Conservation (phyloP, 1,140 invertebrate genomes). For the Formica exsecta region DNA sequence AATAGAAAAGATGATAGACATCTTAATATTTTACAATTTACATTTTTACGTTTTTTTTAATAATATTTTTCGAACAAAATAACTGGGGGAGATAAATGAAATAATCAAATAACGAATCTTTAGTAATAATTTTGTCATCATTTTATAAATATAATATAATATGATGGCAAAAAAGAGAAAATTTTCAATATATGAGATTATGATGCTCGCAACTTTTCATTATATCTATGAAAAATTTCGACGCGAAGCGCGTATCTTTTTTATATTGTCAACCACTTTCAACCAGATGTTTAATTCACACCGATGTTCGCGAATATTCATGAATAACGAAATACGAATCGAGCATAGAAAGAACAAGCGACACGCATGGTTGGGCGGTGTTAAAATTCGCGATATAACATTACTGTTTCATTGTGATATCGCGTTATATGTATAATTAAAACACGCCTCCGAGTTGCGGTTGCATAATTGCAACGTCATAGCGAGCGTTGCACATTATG, state of each 20-base stretch:
- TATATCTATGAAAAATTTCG: not conserved
- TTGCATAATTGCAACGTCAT: slow-evolving; percentile 53
- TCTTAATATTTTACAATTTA: too few species aligned
- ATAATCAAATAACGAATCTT: not conserved
- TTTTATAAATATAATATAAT: not conserved
- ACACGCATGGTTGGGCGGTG: slow-evolving; percentile 5
- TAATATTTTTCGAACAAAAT: too few species aligned
- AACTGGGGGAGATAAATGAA: too few species aligned
- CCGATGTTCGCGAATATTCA: slow-evolving; percentile 9
- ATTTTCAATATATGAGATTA: not conserved
- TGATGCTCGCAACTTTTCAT: not conserved
- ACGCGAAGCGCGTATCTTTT: not conserved
- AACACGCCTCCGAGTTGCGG: slow-evolving; percentile 51
- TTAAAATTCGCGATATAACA: slow-evolving; percentile 57
- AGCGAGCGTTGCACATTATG: slow-evolving; percentile 39
- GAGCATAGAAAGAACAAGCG: slow-evolving; percentile 20
- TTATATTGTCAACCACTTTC: not conserved
- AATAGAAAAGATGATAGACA: too few species aligned
- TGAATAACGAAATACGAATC: slow-evolving; percentile 31
- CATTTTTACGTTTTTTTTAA: too few species aligned
- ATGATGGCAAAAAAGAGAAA: not conserved
- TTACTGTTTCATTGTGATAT: slow-evolving; percentile 43
- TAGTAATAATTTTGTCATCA: not conserved
- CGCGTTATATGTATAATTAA: slow-evolving; percentile 58
- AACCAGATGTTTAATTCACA: slow-evolving; percentile 11